phyloP scores from a whole-genome alignment of 37 sponge, comb jelly and placozoan species.

The Crambe crambe region DNA sequence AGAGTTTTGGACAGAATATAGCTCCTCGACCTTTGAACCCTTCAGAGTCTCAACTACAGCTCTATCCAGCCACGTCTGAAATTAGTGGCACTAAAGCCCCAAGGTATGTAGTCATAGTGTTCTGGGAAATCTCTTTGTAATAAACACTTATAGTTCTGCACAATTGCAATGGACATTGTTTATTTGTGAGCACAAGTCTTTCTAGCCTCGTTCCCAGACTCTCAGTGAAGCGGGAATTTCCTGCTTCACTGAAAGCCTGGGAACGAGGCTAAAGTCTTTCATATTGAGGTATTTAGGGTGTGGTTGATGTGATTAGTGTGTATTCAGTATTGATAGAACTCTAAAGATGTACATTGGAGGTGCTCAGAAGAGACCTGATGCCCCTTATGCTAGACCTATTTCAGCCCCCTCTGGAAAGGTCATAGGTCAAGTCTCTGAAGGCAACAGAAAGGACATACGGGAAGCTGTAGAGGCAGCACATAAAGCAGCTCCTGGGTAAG shows the following conservation, averaged over 20 bases:
- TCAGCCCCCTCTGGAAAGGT: conserved; percentile 61
- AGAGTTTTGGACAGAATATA: conserved; percentile 75
- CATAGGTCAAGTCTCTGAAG: conserved; percentile 92
- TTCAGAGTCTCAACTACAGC: conserved; percentile 55
- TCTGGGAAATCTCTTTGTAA: too few species aligned
- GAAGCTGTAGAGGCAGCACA: conserved; percentile 98
- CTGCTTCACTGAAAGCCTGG: too few species aligned
- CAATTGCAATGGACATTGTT: too few species aligned
- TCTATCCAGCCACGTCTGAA: conserved; percentile 55
- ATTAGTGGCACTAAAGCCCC: conserved; percentile 60
- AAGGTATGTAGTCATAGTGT: conserved; percentile 35
- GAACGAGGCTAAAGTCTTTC: too few species aligned
- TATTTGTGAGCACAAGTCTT: too few species aligned
- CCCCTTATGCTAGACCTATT: conserved; percentile 83
- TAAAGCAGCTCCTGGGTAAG: conserved; percentile 93
- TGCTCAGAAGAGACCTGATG: conserved; percentile 92
- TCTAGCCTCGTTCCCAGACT: too few species aligned
- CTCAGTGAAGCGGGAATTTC: too few species aligned
- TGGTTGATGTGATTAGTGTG: too few species aligned
- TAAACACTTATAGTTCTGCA: too few species aligned
- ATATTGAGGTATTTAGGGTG: too few species aligned
- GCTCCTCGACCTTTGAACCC: conserved; percentile 93
- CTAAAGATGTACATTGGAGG: conserved; percentile 97
- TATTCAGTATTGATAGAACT: conserved; percentile 84
- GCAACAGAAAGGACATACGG: conserved; percentile 95